These are phyloP conservation scores for Perizoma flavofasciatum DNA, from an alignment of 2,888 invertebrate species.

Conservation along the genomic window DNA sequence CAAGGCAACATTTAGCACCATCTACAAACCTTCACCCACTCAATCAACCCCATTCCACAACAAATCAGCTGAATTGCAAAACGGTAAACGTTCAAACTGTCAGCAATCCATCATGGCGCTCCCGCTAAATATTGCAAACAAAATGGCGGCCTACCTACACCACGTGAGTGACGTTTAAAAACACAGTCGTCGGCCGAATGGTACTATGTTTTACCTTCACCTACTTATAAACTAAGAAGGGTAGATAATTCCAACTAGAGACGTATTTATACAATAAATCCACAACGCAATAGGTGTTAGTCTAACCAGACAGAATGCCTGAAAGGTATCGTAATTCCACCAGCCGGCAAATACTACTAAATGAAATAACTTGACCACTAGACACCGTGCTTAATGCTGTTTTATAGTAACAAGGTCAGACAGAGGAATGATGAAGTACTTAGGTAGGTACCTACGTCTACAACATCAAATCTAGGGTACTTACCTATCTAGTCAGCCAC, in stretches of 20 bases:
- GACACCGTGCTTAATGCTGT: slow-evolving; percentile 22
- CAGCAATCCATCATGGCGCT: slow-evolving; percentile 62
- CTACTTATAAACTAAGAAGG: neutral
- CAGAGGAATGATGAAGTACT: slow-evolving; percentile 20
- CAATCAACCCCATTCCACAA: slow-evolving; percentile 41
- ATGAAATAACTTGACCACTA: slow-evolving; percentile 32
- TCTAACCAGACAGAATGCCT: slow-evolving; percentile 21
- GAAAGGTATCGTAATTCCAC: slow-evolving; percentile 22
- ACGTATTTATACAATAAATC: slow-evolving; percentile 21
- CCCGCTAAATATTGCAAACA: slow-evolving; percentile 51
- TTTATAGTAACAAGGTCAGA: slow-evolving; percentile 23
- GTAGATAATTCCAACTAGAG: slow-evolving; percentile 4
- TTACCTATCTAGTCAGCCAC: too few relatives aligned
- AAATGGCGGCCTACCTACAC: slow-evolving; percentile 45
- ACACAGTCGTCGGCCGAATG: too few relatives aligned
- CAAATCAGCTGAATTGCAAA: slow-evolving; percentile 47
- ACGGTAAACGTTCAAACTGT: slow-evolving; percentile 43
- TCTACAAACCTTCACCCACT: slow-evolving; percentile 26
- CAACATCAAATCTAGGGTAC: too few relatives aligned
- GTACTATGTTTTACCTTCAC: neutral
- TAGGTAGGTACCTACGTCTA: slow-evolving; percentile 41
- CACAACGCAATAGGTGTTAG: slow-evolving; percentile 28
- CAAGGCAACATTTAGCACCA: slow-evolving; percentile 6
- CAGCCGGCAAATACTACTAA: slow-evolving; percentile 25
- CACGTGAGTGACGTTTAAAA: too few relatives aligned